Conservation (phyloP, 2,888 invertebrate genomes). For the Peribatodes rhomboidaria region DNA sequence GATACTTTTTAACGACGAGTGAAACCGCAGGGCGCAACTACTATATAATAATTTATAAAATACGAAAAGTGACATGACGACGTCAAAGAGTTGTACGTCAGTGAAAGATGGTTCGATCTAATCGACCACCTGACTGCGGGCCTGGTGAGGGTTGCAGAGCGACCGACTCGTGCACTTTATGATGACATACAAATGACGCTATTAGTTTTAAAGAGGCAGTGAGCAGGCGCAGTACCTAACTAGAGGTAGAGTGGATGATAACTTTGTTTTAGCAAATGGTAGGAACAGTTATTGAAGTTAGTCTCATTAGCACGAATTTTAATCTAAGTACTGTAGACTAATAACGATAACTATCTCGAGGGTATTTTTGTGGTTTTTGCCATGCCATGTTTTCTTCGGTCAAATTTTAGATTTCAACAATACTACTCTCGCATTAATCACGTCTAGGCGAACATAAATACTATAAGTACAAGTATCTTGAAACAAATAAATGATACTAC, state of each 20-base stretch:
- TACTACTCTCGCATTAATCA: slow-evolving; percentile 18
- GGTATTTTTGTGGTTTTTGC: background rate
- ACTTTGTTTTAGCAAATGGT: slow-evolving; percentile 1
- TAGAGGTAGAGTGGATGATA: slow-evolving; percentile 7
- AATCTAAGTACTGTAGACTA: background rate
- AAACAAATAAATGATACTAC: slow-evolving; percentile 39
- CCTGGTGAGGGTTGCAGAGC: slow-evolving; percentile 30
- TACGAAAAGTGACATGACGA: too few relatives aligned
- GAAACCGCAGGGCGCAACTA: too few relatives aligned
- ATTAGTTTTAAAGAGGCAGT: slow-evolving; percentile 31
- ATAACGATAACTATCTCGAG: background rate
- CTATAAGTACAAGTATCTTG: slow-evolving; percentile 26
- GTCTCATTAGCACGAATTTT: background rate
- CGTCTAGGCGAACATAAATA: slow-evolving; percentile 23
- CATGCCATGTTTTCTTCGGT: background rate
- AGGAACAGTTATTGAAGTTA: background rate
- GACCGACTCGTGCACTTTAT: slow-evolving; percentile 17
- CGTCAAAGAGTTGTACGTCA: too few relatives aligned
- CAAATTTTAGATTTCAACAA: background rate
- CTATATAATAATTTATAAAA: too few relatives aligned
- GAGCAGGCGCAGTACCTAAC: slow-evolving; percentile 19
- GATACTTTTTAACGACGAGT: too few relatives aligned
- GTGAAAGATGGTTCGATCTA: background rate
- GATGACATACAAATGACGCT: slow-evolving; percentile 40
- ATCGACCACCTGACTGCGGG: slow-evolving; percentile 37